phyloP scores from a whole-genome alignment of 2,888 invertebrate species.

The Lacanobia oleracea region DNA sequence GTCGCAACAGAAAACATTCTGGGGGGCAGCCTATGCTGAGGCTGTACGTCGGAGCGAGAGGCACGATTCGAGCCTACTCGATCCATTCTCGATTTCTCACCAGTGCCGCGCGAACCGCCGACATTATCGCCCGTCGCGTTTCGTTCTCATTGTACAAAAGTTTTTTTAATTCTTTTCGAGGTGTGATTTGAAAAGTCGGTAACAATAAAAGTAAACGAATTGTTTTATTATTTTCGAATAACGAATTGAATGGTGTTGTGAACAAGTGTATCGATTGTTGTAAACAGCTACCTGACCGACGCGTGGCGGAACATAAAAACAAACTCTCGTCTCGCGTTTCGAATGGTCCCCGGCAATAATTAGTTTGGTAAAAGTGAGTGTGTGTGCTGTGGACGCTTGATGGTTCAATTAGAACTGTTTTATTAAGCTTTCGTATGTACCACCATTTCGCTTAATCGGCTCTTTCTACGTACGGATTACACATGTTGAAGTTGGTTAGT shows the following conservation, averaged over 20 bases:
- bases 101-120: constrained; percentile 86
- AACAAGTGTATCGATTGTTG: constrained; percentile 78
- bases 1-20: constrained; percentile 74
- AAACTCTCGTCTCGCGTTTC: constrained; percentile 84
- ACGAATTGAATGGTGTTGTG: constrained; percentile 83
- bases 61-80: constrained; percentile 75
- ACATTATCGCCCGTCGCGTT: constrained; percentile 76
- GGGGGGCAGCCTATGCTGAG: constrained; percentile 72
- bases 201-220: constrained; percentile 73
- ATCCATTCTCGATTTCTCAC: constrained; percentile 82
- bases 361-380: constrained; percentile 90
- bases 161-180: constrained; percentile 76
- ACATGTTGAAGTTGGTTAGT: constrained; percentile 89
- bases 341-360: constrained; percentile 85
- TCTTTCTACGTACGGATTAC: constrained; percentile 74
- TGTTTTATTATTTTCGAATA: constrained; percentile 77
- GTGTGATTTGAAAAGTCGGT: constrained; percentile 76
- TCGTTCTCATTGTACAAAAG: constrained; percentile 66
- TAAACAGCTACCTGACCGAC: constrained; percentile 75
- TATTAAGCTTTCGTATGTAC: constrained; percentile 80
- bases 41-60: constrained; percentile 80
- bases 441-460: constrained; percentile 72
- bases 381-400: constrained; percentile 86
- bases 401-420: constrained; percentile 86
- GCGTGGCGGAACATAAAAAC: constrained; percentile 85